phyloP scores from a whole-genome alignment of 2,888 invertebrate species.

The Prosapia bicincta region DNA sequence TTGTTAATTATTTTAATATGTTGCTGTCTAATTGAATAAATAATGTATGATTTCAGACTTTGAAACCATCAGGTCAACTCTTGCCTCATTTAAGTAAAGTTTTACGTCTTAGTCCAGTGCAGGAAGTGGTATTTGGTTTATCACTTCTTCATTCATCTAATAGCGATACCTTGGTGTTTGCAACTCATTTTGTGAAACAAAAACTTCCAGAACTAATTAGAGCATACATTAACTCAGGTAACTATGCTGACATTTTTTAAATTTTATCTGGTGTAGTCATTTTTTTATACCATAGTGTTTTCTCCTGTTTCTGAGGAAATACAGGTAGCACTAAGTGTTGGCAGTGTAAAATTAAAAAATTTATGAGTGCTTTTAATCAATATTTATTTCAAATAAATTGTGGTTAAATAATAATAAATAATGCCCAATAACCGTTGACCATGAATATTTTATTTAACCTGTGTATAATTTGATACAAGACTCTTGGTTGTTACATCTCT shows the following conservation, averaged over 20 bases:
- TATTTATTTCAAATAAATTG: too few species aligned
- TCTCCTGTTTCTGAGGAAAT: not conserved
- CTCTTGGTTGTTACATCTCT: too few species aligned
- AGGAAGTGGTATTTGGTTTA: slow-evolving; percentile 88
- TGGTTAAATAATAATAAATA: too few species aligned
- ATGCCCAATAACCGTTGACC: too few species aligned
- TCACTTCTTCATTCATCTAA: slow-evolving; percentile 78
- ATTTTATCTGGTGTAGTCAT: too few species aligned
- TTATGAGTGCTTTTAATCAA: too few species aligned
- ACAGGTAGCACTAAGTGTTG: too few species aligned
- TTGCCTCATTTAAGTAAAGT: slow-evolving; percentile 81
- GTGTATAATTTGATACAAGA: too few species aligned
- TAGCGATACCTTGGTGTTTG: slow-evolving; percentile 67
- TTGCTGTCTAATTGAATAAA: too few species aligned
- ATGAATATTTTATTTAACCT: too few species aligned
- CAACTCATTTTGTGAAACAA: slow-evolving; percentile 74
- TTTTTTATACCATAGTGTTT: not conserved
- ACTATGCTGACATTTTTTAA: slow-evolving; percentile 29
- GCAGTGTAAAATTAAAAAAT: too few species aligned
- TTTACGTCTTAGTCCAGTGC: slow-evolving; percentile 80
- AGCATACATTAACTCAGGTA: slow-evolving; percentile 81
- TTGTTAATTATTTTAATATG: too few species aligned
- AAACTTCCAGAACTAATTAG: slow-evolving; percentile 81
- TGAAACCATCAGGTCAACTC: slow-evolving; percentile 56
- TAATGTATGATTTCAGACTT: slow-evolving; percentile 28